These are phyloP conservation scores for Bettongia penicillata DNA, from an alignment of 2,113 vertebrate genomes.

Conservation along the genomic window DNA sequence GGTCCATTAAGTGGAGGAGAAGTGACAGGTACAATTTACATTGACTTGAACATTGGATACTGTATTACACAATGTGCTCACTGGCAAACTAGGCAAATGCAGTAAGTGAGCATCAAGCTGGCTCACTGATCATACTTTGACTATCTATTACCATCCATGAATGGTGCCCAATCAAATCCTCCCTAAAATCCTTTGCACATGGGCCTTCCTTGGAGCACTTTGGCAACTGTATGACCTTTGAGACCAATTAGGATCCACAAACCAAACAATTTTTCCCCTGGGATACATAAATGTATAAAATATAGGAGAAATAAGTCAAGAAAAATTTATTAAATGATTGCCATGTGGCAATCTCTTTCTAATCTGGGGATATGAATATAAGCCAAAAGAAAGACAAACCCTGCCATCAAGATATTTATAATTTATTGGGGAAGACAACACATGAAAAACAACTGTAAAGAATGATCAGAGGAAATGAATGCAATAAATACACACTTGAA, in stretches of 20 bases:
- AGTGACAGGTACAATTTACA: neutral
- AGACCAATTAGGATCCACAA: neutral
- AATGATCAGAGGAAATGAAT: neutral
- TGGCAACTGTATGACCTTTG: neutral
- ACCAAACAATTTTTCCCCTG: neutral
- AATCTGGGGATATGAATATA: neutral
- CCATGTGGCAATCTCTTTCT: neutral
- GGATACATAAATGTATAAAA: neutral
- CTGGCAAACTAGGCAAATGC: neutral
- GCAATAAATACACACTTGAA: neutral
- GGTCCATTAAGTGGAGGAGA: neutral
- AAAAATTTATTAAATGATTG: neutral
- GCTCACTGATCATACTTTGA: neutral
- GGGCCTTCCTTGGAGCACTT: neutral
- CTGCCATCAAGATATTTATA: neutral
- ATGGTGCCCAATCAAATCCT: neutral
- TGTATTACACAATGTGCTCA: neutral
- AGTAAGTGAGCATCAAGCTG: neutral
- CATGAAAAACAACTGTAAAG: neutral
- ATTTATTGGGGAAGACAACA: neutral
- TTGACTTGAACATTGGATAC: neutral
- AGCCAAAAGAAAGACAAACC: neutral
- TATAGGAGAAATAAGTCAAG: neutral
- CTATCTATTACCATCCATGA: neutral
- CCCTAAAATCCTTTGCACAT: neutral